Evolutionary conservation across 2,888 invertebrate genomes (phyloP), one percentile per base, ranked within the genome.

Genomic region (Thymelicus acteon): DNA sequence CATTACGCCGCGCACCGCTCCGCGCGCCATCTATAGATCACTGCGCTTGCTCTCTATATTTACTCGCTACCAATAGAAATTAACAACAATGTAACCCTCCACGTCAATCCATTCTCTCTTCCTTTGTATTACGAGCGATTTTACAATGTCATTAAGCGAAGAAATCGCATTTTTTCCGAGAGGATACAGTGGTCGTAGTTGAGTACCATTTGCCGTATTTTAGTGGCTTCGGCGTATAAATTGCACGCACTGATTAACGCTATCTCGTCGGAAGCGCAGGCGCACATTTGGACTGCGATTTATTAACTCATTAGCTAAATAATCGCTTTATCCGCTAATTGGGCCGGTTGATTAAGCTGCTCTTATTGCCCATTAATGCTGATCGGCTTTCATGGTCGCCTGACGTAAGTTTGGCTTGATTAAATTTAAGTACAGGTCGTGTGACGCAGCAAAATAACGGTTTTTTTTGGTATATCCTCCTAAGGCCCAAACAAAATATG

Each of bases 231-330:
- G 80, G 80, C 80, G 82, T 82, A 89, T 91, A 91, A 91, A 91
- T 89, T 82, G 80, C 80, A 81, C 78, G 77, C 80, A 77, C 82
- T 87, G 90, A 90, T 91, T 89, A 89, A 87, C 87, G 61, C 88
- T 90, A 90, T 90, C 91, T 81, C 78, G 76, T 81, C 81, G 83
- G 87, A 88, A 86, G 81, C 78, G 77, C 77, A 77, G 71, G 73
- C 68, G 80, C 75, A 73, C 79, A 75, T 82, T 83, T 85, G 79
- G 81, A 82, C 83, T 81, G 77, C 81, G 84, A 92, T 93, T 93
- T 92, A 92, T 92, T 83, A 85, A 88, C 90, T 92, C 89, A 91
- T 92, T 92, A 91, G 86, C 85, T 86, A 88, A 89, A 86, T 84
- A 83, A 85, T 83, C 78, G 77, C 78, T 84, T 86, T 86, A 79